Base-by-base conservation (phyloP, 1,140 invertebrate species). In the Drosophila cardini region DNA sequence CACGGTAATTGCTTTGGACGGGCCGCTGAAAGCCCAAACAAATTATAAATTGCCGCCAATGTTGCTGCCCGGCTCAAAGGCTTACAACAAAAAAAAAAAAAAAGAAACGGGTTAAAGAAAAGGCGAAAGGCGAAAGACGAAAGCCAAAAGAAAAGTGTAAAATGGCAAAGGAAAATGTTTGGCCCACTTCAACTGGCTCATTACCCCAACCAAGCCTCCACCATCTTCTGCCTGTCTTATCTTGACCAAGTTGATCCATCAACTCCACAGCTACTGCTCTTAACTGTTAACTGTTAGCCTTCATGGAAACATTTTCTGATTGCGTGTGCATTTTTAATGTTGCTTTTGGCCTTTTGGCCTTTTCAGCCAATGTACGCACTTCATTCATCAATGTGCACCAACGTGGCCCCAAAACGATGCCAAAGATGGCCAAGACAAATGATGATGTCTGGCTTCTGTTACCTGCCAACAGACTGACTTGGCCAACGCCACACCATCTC, bases 241-340 rank as follows among this genome's bases (percentile, higher is more conserved):
- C 83, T 82, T 65, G 52, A 30, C 57, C 48, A 72, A 55, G 72
- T 77, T 82, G 83, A 86, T 86, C 79, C 82, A 86, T 86, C 82
- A 86, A 76, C 78, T 62, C 77, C 48, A 61, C 34, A 42, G 50
- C 10, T 26, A 21, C 18, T 15, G 58, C 43, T 32, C 55, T 15
- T 46, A 62, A 46, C 71, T 64, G 21, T 10, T 53, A 50, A 48
- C 43, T 55, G 50, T 30, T 30, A 36, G 38, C 68, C 71, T 64
- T 46, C 50, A 55, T 76, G 76, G 76, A 62, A 79, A 65, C 72
- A 87, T 83, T 86, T 87, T 86, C 83, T 87, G 83, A 86, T 86
- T 86, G 83, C 83, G 83, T 86, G 83, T 86, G 83, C 79, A 86
- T 86, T 87, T 86, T 86, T 86, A 86, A 86, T 86, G 84, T 74